Conservation (phyloP, 2,888 invertebrate genomes). For the Chloromyia formosa region DNA sequence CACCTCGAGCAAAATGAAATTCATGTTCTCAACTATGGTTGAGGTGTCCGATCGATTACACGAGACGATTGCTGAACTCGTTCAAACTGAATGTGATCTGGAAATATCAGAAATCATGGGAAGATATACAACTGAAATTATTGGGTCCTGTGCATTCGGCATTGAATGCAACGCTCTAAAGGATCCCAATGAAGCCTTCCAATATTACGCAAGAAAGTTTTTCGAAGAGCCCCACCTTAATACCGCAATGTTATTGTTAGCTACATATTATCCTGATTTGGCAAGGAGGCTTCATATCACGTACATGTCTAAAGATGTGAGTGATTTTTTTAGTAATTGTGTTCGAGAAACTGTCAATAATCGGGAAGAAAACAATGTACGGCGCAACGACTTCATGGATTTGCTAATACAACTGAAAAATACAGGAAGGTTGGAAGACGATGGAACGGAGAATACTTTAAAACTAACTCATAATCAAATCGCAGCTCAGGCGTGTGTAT, state of each 20-base stretch:
- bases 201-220: constrained; percentile 53
- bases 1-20: constrained; percentile 54
- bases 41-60: constrained; percentile 49
- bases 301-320: constrained; percentile 54
- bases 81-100: constrained; percentile 53
- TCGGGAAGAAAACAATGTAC: constrained; percentile 58
- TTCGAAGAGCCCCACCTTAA: constrained; percentile 45
- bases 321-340: constrained; percentile 55
- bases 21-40: constrained; percentile 57
- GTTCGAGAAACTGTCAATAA: constrained; percentile 61
- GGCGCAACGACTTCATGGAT: constrained; percentile 54
- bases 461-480: constrained; percentile 55
- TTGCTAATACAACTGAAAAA: constrained; percentile 63
- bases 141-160: constrained; percentile 66
- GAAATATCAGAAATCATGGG: constrained; percentile 64
- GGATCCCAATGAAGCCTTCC: constrained; percentile 62
- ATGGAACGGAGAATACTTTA: too few species aligned
- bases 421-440: too few species aligned
- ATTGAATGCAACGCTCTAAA: constrained; percentile 64
- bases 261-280: neutral
- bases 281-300: constrained; percentile 48
- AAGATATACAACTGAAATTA: constrained; percentile 66
- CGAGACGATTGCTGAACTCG: constrained; percentile 49
- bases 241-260: neutral
- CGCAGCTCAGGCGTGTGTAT: constrained; percentile 60